A percentile compares a stretch with the other conserved stretches of the same genome.
These are phyloP conservation scores for Aleiodes testaceus DNA, from an alignment of 2,888 invertebrate genomes.

Conservation along the genomic window DNA sequence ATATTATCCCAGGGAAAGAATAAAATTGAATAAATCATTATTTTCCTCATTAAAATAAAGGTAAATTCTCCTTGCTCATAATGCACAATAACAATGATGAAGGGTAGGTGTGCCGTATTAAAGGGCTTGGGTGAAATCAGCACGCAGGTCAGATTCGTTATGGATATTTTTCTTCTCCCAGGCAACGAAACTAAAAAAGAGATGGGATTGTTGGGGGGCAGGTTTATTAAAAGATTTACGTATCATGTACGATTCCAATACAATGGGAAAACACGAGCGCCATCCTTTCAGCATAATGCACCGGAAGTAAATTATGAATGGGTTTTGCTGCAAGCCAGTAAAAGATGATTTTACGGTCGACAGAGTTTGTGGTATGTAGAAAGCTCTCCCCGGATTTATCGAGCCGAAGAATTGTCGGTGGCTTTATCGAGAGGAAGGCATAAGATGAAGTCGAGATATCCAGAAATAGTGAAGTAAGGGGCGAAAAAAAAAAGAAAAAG, in stretches of 20 bases:
- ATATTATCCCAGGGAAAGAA: no score
- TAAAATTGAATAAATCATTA: no score
- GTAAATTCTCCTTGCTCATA: neutral
- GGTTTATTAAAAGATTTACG: constrained; percentile 20
- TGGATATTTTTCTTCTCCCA: constrained; percentile 15
- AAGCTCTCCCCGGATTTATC: constrained; percentile 7
- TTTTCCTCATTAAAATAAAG: neutral
- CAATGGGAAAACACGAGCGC: neutral
- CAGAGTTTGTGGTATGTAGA: constrained; percentile 8
- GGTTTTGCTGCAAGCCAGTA: neutral
- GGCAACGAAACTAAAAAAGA: neutral
- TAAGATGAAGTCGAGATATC: constrained; percentile 1
- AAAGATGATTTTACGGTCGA: constrained; percentile 25
- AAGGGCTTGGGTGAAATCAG: constrained; percentile 22
- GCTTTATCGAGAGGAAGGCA: constrained; percentile 24
- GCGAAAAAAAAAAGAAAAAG: neutral
- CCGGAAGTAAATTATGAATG: constrained; percentile 30
- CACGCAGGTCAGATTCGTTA: constrained; percentile 40
- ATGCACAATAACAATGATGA: neutral
- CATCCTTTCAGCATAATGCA: constrained; percentile 1
- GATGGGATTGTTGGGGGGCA: no score
- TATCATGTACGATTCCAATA: neutral
- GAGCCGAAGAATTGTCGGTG: constrained; percentile 6
- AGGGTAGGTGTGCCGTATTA: constrained; percentile 6
- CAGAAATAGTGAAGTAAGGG: neutral